A percentile compares a stretch with the other conserved stretches of the same genome.
Conservation (phyloP, 1,140 invertebrate species). For the Bombus vancouverensis region DNA sequence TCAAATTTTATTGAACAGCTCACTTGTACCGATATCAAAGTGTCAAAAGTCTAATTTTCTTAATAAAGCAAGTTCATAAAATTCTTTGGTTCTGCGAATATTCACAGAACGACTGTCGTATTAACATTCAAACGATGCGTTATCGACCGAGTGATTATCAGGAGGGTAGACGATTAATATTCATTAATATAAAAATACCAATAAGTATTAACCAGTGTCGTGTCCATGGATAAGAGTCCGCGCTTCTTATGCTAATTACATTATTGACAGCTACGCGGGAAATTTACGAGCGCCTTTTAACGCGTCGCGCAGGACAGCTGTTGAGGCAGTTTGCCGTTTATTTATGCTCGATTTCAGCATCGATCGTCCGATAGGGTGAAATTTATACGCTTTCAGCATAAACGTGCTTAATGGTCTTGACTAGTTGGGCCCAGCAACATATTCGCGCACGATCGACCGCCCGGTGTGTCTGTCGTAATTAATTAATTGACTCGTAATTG, state of each 20-base stretch:
- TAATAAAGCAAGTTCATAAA: neutral
- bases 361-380: conserved; percentile 33
- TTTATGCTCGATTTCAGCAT: conserved; percentile 40
- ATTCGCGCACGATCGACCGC: neutral
- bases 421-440: neutral
- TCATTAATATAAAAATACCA: conserved; percentile 52
- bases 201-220: conserved; percentile 27
- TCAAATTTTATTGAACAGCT: no score
- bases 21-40: neutral
- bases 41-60: neutral
- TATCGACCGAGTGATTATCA: conserved; percentile 9
- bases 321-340: conserved; percentile 15
- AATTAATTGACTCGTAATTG: conserved; percentile 24
- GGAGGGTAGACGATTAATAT: conserved; percentile 46
- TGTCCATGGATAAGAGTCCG: conserved; percentile 41
- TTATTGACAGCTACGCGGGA: conserved; percentile 50
- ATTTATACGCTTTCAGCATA: conserved; percentile 38
- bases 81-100: neutral
- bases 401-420: conserved; percentile 15
- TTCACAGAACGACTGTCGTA: neutral
- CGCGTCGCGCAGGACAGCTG: conserved; percentile 21
- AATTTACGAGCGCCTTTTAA: conserved; percentile 34
- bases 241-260: conserved; percentile 46
- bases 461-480: conserved; percentile 12
- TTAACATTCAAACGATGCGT: neutral